These are phyloP conservation scores for Mus caroli DNA, from an alignment of 2,797 vertebrate species.

Conservation along the genomic window DNA sequence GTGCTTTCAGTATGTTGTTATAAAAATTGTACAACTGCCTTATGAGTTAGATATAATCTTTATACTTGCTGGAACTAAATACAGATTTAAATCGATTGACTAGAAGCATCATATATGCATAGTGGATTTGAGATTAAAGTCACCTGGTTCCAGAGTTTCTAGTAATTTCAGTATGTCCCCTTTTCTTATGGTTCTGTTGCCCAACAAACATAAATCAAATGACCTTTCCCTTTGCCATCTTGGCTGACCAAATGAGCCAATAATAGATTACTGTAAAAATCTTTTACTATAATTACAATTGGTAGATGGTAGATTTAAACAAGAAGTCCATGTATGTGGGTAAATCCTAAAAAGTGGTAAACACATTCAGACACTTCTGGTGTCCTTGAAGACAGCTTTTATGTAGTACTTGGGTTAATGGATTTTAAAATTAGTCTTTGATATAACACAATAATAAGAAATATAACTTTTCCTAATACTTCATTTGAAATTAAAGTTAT, in stretches of 20 bases:
- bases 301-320: neutral
- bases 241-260: neutral
- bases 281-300: slow-evolving; percentile 1
- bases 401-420: neutral
- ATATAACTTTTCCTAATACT: slow-evolving; percentile 38
- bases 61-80: neutral
- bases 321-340: neutral
- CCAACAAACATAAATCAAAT: neutral
- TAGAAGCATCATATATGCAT: neutral
- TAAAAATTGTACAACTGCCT: neutral
- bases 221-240: neutral
- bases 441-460: slow-evolving; percentile 23
- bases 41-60: neutral
- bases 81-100: neutral
- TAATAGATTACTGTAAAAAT: neutral
- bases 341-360: neutral
- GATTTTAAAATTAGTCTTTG: slow-evolving; percentile 62
- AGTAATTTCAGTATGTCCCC: neutral
- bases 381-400: neutral
- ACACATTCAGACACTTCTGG: neutral
- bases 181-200: neutral
- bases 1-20: neutral
- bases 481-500: slow-evolving; percentile 23
- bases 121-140: neutral
- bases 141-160: neutral